Percentiles rank a stretch among this genome's conserved stretches.
phyloP scores from a whole-genome alignment of 2,888 invertebrate genomes.

The Patella caerulea region DNA sequence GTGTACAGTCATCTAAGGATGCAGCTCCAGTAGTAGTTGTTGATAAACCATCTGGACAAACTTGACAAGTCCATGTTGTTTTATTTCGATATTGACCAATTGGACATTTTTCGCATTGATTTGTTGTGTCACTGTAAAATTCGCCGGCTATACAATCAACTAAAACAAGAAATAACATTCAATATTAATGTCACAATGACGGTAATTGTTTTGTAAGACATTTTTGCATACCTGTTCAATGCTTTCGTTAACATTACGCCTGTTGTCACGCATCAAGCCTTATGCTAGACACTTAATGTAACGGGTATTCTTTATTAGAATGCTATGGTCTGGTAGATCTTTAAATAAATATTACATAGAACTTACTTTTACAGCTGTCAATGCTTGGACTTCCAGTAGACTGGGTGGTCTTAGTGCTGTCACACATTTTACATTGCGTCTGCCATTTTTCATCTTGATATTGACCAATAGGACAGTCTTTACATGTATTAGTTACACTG shows the following conservation, averaged over 20 bases:
- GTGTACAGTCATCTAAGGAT: conserved; percentile 3
- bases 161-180: conserved; percentile 1
- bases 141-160: background rate
- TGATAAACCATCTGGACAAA: conserved; percentile 9
- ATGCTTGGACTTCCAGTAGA: conserved; percentile 30
- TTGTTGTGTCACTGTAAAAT: background rate
- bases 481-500: conserved; percentile 80
- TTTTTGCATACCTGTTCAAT: too few species aligned
- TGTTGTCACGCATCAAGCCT: too few species aligned
- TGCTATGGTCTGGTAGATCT: conserved; percentile 22
- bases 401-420: conserved; percentile 42
- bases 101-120: conserved; percentile 6
- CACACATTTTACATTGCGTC: conserved; percentile 81
- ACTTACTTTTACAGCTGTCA: conserved; percentile 45
- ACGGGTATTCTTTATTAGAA: too few species aligned
- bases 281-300: too few species aligned
- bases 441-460: conserved; percentile 74
- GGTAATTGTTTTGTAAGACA: too few species aligned
- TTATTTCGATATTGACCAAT: conserved; percentile 14
- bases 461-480: conserved; percentile 78
- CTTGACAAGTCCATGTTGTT: conserved; percentile 6
- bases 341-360: background rate
- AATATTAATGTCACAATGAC: background rate
- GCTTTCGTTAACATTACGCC: too few species aligned
- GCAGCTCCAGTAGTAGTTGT: background rate